Conservation (phyloP, 2,888 invertebrate species). For the Iselma pallidipennis region DNA sequence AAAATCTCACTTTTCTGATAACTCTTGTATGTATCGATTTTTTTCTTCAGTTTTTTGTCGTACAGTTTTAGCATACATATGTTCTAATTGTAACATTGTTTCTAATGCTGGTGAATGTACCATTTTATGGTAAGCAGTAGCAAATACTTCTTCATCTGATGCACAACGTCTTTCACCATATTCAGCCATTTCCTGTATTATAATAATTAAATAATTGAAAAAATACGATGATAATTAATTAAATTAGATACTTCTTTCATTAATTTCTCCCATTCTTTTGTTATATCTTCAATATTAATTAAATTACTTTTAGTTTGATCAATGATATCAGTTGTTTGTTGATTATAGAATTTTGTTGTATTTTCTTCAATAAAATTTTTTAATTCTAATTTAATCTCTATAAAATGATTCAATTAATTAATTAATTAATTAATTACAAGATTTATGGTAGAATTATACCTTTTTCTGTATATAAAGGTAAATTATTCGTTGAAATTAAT, state of each 20-base stretch:
- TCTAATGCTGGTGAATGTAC: constrained; percentile 73
- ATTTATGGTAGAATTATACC: constrained; percentile 37
- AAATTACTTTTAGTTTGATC: constrained; percentile 65
- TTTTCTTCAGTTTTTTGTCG: constrained; percentile 73
- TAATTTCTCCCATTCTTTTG: constrained; percentile 77
- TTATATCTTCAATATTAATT: constrained; percentile 72
- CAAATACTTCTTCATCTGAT: constrained; percentile 84
- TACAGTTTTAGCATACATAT: constrained; percentile 81
- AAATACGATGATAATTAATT: neutral
- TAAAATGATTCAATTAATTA: neutral
- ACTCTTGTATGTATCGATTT: constrained; percentile 70
- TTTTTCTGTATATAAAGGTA: constrained; percentile 52
- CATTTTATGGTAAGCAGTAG: constrained; percentile 78
- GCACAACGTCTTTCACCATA: constrained; percentile 82
- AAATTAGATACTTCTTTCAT: constrained; percentile 65
- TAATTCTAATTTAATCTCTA: constrained; percentile 23
- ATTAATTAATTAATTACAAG: neutral
- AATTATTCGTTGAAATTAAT: constrained; percentile 42
- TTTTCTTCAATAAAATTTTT: constrained; percentile 66
- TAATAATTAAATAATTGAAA: constrained; percentile 4
- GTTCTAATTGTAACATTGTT: constrained; percentile 85
- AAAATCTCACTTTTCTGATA: constrained; percentile 68
- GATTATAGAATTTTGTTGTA: constrained; percentile 70
- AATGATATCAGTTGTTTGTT: constrained; percentile 65
- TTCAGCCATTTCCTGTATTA: constrained; percentile 73